Evolutionary conservation across 92 coral and sea anemone genomes (phyloP), one percentile per base, ranked within the genome.

Genomic region (Desmophyllum pertusum): DNA sequence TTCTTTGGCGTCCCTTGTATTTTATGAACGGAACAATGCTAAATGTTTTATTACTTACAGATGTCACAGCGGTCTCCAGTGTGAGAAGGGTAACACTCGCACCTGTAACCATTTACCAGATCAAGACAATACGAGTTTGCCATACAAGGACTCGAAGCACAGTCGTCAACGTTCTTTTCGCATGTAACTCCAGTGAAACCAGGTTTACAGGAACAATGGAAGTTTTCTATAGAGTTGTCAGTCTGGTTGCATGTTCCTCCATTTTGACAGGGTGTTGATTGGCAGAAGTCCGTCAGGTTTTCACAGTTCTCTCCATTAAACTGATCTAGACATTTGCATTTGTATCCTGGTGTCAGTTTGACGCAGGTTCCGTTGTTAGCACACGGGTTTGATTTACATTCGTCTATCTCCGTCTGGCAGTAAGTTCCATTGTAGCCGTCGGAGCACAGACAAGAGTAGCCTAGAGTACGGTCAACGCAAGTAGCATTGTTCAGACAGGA

Each of bases 401-500:
- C 88, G 75, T 90, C 55, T 14, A 92, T 67, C 55, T 92, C 91
- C 5, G 61, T 71, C 27, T 92, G 64, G 72, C 95, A 92, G 77
- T 73, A 76, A 1, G 89, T 83, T 0, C 95, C 95, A 71, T 84
- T 92, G 75, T 68, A 92, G 14, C 93, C 95, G 30, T 87, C 91
- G 2, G 53, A 25, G 61, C 95, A 92, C 18, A 59, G 59, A 36
- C 95, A 92, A 43, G 76, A 11, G 72, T 92, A 92, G 3, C 89
- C 81, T 19, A 68, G 67, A 2, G 75, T 78, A 36, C 72, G 76
- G 69, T 92, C 95, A 45, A 84, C 23, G 41, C 93, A 92, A 4
- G 93, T 83, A 33, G 95, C 95, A 43, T 92, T 92, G 63, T 92
- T 92, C 76, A 45, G 45, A 43, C 95, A 92, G 21, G 63, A 61